These are phyloP conservation scores for Alviniconcha marisindica DNA, from an alignment of 1,140 invertebrate genomes.

Conservation along the genomic window DNA sequence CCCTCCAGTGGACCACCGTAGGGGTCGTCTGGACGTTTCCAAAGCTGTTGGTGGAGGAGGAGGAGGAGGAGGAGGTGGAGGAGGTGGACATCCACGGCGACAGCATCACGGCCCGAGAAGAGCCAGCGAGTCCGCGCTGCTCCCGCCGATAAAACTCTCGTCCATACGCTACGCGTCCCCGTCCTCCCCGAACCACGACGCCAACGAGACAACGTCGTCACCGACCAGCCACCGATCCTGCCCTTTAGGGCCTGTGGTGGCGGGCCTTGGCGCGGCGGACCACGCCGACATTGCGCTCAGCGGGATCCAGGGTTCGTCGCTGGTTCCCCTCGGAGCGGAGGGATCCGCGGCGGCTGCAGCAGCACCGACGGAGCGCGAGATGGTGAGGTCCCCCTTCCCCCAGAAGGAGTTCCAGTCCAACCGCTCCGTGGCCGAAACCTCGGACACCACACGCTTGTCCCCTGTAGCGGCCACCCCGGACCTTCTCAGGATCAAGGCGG, in stretches of 20 bases:
- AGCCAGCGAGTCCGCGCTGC: not conserved
- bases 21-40: not conserved
- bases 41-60: not conserved
- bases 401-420: not conserved
- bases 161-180: not conserved
- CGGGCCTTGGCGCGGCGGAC: not conserved
- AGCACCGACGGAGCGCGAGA: too few relatives aligned
- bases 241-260: not conserved
- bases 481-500: not conserved
- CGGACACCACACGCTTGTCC: constrained; percentile 4
- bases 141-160: constrained; percentile 17
- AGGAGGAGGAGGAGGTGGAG: not conserved
- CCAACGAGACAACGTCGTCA: not conserved
- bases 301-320: too few relatives aligned
- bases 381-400: too few relatives aligned
- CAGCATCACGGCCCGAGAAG: not conserved
- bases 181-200: not conserved
- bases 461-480: not conserved
- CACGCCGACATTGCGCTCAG: too few relatives aligned
- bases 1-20: not conserved
- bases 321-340: too few relatives aligned
- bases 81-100: too few relatives aligned
- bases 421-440: not conserved
- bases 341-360: not conserved
- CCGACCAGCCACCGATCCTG: not conserved